Percentiles rank a stretch among this genome's conserved stretches.
phyloP scores from a whole-genome alignment of 2,113 vertebrate genomes.

The Eudyptes chrysolophus region DNA sequence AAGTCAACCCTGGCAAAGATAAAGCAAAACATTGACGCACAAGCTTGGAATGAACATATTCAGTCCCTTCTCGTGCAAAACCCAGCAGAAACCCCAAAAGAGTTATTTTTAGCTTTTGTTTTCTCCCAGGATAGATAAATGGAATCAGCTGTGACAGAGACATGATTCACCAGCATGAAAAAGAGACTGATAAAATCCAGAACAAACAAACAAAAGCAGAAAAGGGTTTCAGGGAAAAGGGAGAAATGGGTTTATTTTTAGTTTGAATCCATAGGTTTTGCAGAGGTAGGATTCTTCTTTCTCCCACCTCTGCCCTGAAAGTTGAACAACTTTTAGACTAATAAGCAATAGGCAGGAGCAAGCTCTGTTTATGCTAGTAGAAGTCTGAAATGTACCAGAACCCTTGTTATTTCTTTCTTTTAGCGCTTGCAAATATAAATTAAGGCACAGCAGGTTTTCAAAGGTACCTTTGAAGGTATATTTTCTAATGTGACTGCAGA shows the following conservation, averaged over 20 bases:
- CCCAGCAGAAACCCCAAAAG: conserved; percentile 49
- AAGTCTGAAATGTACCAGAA: neutral
- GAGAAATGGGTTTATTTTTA: conserved; percentile 40
- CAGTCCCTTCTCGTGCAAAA: conserved; percentile 41
- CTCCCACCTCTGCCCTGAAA: neutral
- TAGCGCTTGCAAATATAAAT: neutral
- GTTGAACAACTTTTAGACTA: neutral
- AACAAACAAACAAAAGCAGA: conserved; percentile 60
- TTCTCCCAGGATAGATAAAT: conserved; percentile 59
- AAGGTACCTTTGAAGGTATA: neutral
- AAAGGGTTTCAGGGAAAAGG: neutral
- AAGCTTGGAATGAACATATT: conserved; percentile 43
- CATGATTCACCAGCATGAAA: conserved; percentile 54
- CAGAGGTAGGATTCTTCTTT: conserved; percentile 1
- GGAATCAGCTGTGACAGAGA: conserved; percentile 63
- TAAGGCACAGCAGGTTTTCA: neutral
- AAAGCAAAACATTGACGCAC: conserved; percentile 51
- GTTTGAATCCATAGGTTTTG: neutral
- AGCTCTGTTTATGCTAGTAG: neutral
- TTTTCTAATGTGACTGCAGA: neutral
- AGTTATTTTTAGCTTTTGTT: conserved; percentile 66
- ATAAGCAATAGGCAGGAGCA: neutral
- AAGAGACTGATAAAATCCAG: conserved; percentile 59
- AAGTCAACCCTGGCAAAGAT: conserved; percentile 7
- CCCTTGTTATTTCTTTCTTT: neutral